Conservation (phyloP, 2,888 invertebrate species). For the Escarpia spicata region DNA sequence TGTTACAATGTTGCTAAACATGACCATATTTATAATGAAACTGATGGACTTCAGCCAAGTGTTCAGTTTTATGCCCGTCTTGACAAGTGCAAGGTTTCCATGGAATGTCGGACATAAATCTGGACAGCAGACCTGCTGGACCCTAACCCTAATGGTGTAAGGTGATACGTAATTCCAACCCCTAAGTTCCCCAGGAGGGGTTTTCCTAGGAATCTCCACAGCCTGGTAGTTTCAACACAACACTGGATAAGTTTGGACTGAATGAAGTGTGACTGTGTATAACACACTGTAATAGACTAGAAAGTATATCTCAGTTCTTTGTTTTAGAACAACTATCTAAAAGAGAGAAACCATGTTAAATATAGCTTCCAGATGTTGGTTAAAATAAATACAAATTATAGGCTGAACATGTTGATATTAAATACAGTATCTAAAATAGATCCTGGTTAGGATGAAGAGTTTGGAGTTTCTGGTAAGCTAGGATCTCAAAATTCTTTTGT, state of each 20-base stretch:
- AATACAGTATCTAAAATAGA: neutral
- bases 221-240: neutral
- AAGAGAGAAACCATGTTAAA: neutral
- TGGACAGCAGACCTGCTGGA: neutral
- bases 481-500: neutral
- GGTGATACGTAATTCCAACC: neutral
- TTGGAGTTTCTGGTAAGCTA: too few species aligned
- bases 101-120: neutral
- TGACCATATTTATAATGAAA: neutral
- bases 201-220: neutral
- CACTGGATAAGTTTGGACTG: neutral
- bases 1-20: neutral
- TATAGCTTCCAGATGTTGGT: neutral
- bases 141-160: neutral
- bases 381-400: neutral
- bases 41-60: neutral
- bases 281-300: neutral
- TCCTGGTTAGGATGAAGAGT: neutral
- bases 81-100: constrained; percentile 7
- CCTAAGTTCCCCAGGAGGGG: neutral
- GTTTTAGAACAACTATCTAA: neutral
- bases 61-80: neutral
- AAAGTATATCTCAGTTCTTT: neutral
- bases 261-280: neutral
- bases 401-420: neutral